A percentile compares a stretch with the other conserved stretches of the same genome.
These are phyloP conservation scores for Trichogramma dendrolimi DNA, from an alignment of 2,888 invertebrate genomes.

Conservation along the genomic window DNA sequence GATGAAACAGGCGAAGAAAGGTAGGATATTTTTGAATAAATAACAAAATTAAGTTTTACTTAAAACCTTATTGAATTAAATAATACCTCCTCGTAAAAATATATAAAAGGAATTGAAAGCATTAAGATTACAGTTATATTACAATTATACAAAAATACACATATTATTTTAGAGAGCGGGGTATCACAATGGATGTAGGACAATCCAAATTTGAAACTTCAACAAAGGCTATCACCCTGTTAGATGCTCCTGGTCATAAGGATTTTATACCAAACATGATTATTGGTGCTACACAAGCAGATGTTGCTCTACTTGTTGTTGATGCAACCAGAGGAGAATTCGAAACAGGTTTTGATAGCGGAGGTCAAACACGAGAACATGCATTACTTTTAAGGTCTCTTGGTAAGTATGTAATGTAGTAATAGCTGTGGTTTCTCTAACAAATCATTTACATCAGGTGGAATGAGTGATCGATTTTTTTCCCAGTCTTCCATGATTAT, in stretches of 20 bases:
- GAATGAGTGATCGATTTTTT: background rate
- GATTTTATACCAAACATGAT: slow-evolving; percentile 99
- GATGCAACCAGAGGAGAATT: slow-evolving; percentile 97
- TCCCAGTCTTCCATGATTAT: too few species aligned
- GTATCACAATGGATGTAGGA: slow-evolving; percentile 99
- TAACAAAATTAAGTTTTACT: background rate
- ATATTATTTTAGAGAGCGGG: slow-evolving; percentile 64
- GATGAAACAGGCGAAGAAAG: slow-evolving; percentile 98
- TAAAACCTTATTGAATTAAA: background rate
- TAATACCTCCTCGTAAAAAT: background rate
- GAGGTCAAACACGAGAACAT: slow-evolving; percentile 97
- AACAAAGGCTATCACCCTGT: slow-evolving; percentile 72
- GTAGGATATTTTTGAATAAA: slow-evolving; percentile 42
- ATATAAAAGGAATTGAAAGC: background rate
- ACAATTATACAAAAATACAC: background rate
- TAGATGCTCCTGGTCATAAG: slow-evolving; percentile 98
- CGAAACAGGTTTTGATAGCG: slow-evolving; percentile 96
- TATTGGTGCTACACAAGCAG: slow-evolving; percentile 95
- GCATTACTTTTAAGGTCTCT: slow-evolving; percentile 83
- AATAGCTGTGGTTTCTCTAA: background rate
- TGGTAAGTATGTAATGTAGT: slow-evolving; percentile 49
- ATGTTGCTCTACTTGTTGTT: slow-evolving; percentile 92
- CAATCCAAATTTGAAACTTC: slow-evolving; percentile 87
- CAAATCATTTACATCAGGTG: background rate
- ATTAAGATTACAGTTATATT: background rate